Conservation (phyloP, 2,113 vertebrate species). For the Strix aluco region DNA sequence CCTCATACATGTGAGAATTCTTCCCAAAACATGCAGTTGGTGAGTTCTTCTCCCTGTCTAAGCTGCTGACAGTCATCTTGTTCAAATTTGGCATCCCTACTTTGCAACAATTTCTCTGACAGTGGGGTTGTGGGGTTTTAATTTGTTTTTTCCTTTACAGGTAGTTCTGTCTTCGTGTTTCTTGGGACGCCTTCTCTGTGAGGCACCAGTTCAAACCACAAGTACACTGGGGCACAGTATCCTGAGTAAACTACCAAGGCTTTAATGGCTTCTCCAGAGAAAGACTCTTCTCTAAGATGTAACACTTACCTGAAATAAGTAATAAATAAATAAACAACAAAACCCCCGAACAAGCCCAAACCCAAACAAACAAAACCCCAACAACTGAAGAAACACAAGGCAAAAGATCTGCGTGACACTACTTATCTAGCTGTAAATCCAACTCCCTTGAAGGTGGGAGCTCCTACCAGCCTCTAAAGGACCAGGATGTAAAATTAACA, state of each 20-base stretch:
- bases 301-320: neutral
- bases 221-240: neutral
- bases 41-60: neutral
- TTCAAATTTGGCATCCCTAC: neutral
- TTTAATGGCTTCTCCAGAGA: neutral
- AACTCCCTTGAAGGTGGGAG: neutral
- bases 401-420: neutral
- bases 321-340: neutral
- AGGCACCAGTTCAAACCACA: neutral
- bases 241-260: neutral
- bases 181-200: neutral
- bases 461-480: neutral
- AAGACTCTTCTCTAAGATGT: neutral
- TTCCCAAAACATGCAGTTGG: neutral
- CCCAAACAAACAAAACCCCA: neutral
- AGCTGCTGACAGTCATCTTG: neutral
- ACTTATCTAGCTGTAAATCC: neutral
- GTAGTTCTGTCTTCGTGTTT: neutral
- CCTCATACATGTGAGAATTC: neutral
- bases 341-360: neutral
- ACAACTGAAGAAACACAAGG: neutral
- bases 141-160: neutral
- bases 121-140: neutral
- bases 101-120: neutral
- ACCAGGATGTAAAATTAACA: neutral